Base-by-base conservation (phyloP, 1,140 invertebrate genomes). In the Tetranychus urticae region DNA sequence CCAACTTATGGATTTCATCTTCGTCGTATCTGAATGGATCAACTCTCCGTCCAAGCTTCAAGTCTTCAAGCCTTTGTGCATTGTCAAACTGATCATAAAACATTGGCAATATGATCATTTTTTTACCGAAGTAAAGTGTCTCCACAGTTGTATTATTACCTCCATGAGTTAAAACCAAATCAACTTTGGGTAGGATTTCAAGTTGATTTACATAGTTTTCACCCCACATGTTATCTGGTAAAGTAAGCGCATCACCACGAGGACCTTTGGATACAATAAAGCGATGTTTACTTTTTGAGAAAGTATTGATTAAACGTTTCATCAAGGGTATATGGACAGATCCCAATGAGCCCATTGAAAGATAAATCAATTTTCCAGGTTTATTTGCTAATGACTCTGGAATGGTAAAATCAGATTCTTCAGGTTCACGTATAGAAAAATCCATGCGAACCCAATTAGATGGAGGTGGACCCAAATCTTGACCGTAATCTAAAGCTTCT, bases 111-210 rank as follows among this genome's bases (percentile, higher is more conserved):
- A 65, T 33, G 42, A 65, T 64, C 36, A 61, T 47, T 60, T 52
- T 52, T 47, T 55, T 54, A 37, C 64, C 64, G 39, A 58, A 60
- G 31, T 54, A 39, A 7, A 65, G 48, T 14, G 35, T 31, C 50
- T 65, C 64, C 12, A 48, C 31, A 33, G 45, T 45, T 46, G 58
- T 59, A 42, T 68, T 68, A 46, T 65, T 69, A 10, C 70, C 70
- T 55, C 70, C 69, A 46, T 71, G 69, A 36, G 66, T 68, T 23
- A 71, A 64, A 42, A 70, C 68, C 23, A 69, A 45, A 64, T 65
- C 63, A 42, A 63, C 50, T n/a, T 39, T 33, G 1, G 61, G n/a
- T n/a, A 63, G n/a, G 34, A 63, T 56, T 14, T 13, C 31, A n/a
- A 46, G 36, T 45, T 63, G 63, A 37, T 54, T 37, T 2, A 63